Conservation (phyloP, 2,888 invertebrate genomes). For the Eristalinus aeneus region DNA sequence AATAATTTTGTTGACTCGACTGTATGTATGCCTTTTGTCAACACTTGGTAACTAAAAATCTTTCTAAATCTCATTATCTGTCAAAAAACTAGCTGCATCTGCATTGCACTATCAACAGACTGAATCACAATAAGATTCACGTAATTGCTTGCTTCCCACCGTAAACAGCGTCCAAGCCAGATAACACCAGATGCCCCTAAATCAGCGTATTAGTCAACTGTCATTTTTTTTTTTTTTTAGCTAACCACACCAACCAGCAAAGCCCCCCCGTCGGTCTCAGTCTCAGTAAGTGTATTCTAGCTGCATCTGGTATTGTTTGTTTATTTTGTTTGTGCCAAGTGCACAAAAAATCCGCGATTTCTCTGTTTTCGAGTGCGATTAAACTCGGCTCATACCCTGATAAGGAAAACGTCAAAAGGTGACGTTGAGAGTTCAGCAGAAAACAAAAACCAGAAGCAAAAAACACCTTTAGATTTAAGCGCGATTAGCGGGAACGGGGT, state of each 20-base stretch:
- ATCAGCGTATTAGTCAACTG: neutral
- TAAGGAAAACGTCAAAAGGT: conserved; percentile 26
- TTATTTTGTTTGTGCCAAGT: neutral
- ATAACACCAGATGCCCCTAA: conserved; percentile 26
- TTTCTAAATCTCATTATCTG: neutral
- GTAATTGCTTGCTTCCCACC: conserved; percentile 9
- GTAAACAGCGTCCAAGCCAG: neutral
- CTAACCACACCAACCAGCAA: neutral
- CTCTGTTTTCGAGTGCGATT: conserved; percentile 4
- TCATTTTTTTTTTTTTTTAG: neutral
- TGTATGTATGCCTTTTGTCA: neutral
- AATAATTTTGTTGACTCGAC: neutral
- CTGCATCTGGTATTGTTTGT: conserved; percentile 51
- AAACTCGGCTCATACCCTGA: conserved; percentile 23
- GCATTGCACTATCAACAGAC: neutral
- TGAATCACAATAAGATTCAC: neutral
- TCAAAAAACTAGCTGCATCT: neutral
- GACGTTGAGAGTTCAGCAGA: conserved; percentile 15
- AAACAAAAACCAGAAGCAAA: neutral
- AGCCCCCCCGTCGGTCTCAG: neutral
- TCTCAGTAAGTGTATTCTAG: too few species aligned
- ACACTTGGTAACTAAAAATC: neutral
- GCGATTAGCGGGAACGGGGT: neutral
- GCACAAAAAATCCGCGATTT: neutral
- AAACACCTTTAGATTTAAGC: neutral